Evolutionary conservation across 2,113 vertebrate genomes (phyloP), one percentile per base, ranked within the genome.

Genomic region (Plectropomus leopardus): DNA sequence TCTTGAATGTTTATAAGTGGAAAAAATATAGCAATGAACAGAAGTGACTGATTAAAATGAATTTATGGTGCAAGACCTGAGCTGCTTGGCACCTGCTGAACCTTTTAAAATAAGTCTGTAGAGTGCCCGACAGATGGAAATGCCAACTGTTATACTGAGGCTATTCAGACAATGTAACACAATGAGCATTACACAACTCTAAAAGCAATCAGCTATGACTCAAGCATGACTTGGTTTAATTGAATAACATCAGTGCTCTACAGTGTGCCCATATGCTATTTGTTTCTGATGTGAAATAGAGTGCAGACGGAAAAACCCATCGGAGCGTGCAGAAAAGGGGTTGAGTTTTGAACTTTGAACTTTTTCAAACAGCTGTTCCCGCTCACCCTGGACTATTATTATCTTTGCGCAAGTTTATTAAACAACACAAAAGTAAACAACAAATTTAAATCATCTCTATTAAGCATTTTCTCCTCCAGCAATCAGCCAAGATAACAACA

Each of bases 181-280:
- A 60, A 74, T 44, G 61, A 80, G 30, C 57, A 24, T 71, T 48
- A 40, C 17, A 72, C 51, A 9, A 51, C 7, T 48, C 42, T 23
- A 50, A 71, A 75, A 70, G 47, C 23, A 16, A 67, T 51, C 28
- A 71, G 21, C 54, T 59, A 42, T 77, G 69, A 55, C 50, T 76
- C 50, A 88, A 76, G 71, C 71, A 75, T 82, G 71, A 73, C 47
- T 84, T 70, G 14, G 17, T 71, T 70, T 81, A 76, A 76, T 55
- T 68, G 21, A 74, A 78, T 76, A 71, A 68, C 45, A 71, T 69
- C 51, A 60, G 64, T 64, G 47, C 51, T 28, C 64, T 40, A 14
- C 16, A 55, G 50, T 74, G 66, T 79, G 53, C 44, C n/a, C 40
- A 48, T 78, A 44, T 74, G 58, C 14, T 58, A 19, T 72, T 78